Base-by-base conservation (phyloP, 2,888 invertebrate genomes). In the Sacculina carcini region DNA sequence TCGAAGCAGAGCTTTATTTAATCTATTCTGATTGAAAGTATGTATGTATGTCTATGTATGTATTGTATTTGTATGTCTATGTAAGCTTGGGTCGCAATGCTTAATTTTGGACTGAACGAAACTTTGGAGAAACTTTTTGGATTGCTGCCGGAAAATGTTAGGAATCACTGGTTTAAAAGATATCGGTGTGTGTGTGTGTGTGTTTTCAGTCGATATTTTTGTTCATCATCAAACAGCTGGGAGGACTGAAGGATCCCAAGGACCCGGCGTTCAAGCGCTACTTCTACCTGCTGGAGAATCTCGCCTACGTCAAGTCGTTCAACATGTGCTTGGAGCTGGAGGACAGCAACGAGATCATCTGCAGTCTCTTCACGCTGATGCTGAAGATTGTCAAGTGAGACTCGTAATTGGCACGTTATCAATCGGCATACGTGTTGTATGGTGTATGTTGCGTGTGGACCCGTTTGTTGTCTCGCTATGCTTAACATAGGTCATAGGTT, bases 301-400 rank as follows among this genome's bases (percentile, higher is more conserved):
- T 96, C 60, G 90, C 92, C 0, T 92, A 89, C 66, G 92, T 94
- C 34, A 96, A 96, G 67, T 89, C 90, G 0, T 94, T 96, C 67
- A 94, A 94, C 67, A 94, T 96, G 80, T 94, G 92, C 66, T 87
- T 94, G 64, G 94, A 96, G 65, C 69, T 96, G 53, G 94, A 94
- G 65, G 92, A 94, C 68, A 89, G 86, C 61, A 90, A 92, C 66
- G 89, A 90, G 66, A 89, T 96, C 60, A 92, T 94, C 69, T 85
- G 86, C 62, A 79, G 79, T 14, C 73, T 96, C 2, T 94, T 92
- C 69, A 78, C 80, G 52, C 74, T 90, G 51, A 85, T 94, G 76
- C 94, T 94, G 65, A 83, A 79, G 67, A 89, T 92, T 66, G 86
- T 94, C 61, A 92, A 89, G 87, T 87, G 65, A 76, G 79, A n/a